Conservation (phyloP, 2,888 invertebrate genomes). For the Drosophila cracens region DNA sequence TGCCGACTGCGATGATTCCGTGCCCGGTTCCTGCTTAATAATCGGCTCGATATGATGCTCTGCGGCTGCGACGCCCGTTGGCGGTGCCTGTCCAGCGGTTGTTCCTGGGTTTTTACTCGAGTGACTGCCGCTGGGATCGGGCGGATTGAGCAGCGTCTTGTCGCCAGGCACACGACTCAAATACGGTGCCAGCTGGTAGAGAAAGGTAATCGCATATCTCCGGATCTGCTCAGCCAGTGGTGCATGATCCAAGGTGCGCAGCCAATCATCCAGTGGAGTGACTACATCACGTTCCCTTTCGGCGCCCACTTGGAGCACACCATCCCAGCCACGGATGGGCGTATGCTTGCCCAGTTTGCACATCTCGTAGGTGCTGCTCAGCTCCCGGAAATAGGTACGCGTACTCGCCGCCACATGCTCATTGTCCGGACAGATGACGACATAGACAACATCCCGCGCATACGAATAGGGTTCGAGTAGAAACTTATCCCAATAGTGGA, state of each 20-base stretch:
- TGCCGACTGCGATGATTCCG: constrained; percentile 34
- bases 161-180: constrained; percentile 91
- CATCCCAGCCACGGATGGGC: constrained; percentile 94
- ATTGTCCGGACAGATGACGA: constrained; percentile 97
- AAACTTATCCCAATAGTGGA: constrained; percentile 98
- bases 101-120: constrained; percentile 13
- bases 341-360: constrained; percentile 97
- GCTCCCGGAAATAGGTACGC: constrained; percentile 95
- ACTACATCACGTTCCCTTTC: constrained; percentile 57
- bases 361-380: constrained; percentile 97
- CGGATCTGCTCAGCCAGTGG: constrained; percentile 93
- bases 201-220: constrained; percentile 93
- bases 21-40: constrained; percentile 67
- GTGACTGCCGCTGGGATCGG: constrained; percentile 83
- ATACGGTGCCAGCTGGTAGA: constrained; percentile 91
- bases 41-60: constrained; percentile 47
- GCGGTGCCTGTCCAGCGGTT: constrained; percentile 16
- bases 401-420: constrained; percentile 92
- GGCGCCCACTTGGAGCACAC: constrained; percentile 93
- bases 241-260: constrained; percentile 92
- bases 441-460: constrained; percentile 96
- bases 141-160: constrained; percentile 89
- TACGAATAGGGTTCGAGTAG: constrained; percentile 98
- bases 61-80: constrained; percentile 61
- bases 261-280: constrained; percentile 94